Percentiles rank a stretch among this genome's conserved stretches.
Conservation (phyloP, 2,113 vertebrate species). For the Gymnarchus niloticus region DNA sequence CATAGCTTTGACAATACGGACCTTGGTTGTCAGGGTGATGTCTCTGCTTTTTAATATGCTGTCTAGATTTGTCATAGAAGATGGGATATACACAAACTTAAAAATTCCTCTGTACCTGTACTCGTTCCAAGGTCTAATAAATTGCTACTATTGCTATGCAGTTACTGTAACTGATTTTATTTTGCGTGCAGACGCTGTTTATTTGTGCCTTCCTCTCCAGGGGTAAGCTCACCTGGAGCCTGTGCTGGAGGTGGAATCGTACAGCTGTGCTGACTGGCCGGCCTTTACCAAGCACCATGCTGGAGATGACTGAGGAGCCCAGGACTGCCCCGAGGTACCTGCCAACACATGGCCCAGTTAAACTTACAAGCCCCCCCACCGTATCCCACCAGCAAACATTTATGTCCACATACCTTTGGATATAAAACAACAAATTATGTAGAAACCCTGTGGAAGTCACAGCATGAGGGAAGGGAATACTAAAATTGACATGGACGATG, state of each 20-base stretch:
- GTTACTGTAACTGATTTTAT: too few species aligned
- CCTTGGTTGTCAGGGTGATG: too few species aligned
- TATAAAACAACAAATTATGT: background rate
- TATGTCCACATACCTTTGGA: background rate
- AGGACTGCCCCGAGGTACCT: constrained; percentile 66
- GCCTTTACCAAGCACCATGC: constrained; percentile 58
- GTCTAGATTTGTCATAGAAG: too few species aligned
- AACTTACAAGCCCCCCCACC: background rate
- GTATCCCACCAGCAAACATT: background rate
- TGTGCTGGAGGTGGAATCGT: constrained; percentile 71
- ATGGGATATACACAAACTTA: too few species aligned
- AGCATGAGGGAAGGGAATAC: background rate
- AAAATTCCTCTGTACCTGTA: too few species aligned
- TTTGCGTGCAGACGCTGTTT: too few species aligned
- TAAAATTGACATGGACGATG: background rate
- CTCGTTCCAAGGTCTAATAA: too few species aligned
- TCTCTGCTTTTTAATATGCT: too few species aligned
- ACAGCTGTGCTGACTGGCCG: constrained; percentile 68
- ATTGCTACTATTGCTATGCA: too few species aligned
- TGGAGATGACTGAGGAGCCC: constrained; percentile 79
- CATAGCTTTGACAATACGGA: too few species aligned
- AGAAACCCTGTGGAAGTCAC: background rate
- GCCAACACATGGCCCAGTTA: constrained; percentile 2
- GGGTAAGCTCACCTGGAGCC: constrained; percentile 53
- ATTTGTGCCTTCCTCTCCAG: background rate